Evolutionary conservation across 2,888 invertebrate genomes (phyloP).

Genomic region (Pinctada fucata): DNA sequence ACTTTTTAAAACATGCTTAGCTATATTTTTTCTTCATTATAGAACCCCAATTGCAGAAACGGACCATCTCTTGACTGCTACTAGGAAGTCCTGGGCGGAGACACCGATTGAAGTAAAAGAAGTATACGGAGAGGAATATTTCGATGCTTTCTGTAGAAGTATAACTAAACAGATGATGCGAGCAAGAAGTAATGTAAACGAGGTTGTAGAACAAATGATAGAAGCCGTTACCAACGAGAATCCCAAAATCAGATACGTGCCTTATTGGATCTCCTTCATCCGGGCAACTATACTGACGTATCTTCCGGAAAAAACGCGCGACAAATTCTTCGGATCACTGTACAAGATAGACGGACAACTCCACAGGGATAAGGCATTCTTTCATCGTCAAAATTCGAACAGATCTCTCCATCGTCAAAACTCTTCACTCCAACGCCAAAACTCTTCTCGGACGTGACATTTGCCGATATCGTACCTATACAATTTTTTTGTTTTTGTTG

Average conservation of each 20-base stretch:
- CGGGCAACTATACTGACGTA: constrained; percentile 62
- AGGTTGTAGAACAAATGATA: constrained; percentile 69
- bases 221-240: constrained; percentile 57
- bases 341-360: constrained; percentile 22
- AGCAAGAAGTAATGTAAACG: constrained; percentile 64
- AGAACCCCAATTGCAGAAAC: constrained; percentile 67
- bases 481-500: no score
- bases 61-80: constrained; percentile 59
- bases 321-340: constrained; percentile 56
- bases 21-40: not conserved
- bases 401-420: not conserved
- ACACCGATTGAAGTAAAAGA: constrained; percentile 69
- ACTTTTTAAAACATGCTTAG: no score
- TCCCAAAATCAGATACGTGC: constrained; percentile 67
- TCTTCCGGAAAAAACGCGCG: constrained; percentile 60
- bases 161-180: constrained; percentile 64
- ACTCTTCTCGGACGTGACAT: not conserved
- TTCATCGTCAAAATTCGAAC: constrained; percentile 1
- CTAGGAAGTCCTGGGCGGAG: constrained; percentile 69
- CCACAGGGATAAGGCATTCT: not conserved
- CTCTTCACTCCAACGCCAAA: not conserved
- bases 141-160: constrained; percentile 66
- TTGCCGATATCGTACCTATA: not conserved
- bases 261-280: constrained; percentile 61
- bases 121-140: constrained; percentile 71